These are phyloP conservation scores for Bibio marci DNA, from an alignment of 2,888 invertebrate species.

Conservation along the genomic window DNA sequence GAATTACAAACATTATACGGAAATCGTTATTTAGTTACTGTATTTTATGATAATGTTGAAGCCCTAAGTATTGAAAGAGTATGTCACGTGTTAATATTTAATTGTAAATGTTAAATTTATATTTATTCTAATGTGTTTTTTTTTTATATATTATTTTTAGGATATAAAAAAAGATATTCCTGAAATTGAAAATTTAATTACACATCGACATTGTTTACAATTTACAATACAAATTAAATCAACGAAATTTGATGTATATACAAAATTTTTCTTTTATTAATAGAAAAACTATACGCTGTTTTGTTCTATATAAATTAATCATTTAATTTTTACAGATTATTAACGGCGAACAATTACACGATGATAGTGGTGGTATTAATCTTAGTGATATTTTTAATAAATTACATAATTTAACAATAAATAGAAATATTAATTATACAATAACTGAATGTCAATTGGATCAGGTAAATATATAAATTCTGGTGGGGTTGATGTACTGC, in stretches of 20 bases:
- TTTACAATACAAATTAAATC: constrained; percentile 19
- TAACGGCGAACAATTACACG: constrained; percentile 1
- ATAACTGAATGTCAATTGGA: constrained; percentile 25
- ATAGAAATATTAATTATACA: constrained; percentile 17
- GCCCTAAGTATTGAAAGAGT: constrained; percentile 18
- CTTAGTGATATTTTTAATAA: constrained; percentile 14
- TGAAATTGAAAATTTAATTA: constrained; percentile 18
- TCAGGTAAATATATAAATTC: no score
- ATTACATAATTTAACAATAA: constrained; percentile 13
- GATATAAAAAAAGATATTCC: constrained; percentile 18
- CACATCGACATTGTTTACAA: constrained; percentile 22
- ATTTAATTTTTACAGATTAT: neutral
- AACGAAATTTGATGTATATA: neutral
- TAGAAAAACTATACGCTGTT: no score
- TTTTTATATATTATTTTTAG: constrained; percentile 10
- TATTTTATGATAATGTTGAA: constrained; percentile 21
- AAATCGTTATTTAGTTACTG: constrained; percentile 23
- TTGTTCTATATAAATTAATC: no score
- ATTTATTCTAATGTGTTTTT: no score
- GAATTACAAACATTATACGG: constrained; percentile 22
- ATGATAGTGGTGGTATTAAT: constrained; percentile 5
- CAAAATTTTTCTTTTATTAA: no score
- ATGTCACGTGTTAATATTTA: neutral
- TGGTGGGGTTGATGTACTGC: no score
- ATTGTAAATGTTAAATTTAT: no score